Evolutionary conservation across 2,888 invertebrate species (phyloP), one percentile per base, ranked within the genome.

Genomic region (Venusia cambrica): DNA sequence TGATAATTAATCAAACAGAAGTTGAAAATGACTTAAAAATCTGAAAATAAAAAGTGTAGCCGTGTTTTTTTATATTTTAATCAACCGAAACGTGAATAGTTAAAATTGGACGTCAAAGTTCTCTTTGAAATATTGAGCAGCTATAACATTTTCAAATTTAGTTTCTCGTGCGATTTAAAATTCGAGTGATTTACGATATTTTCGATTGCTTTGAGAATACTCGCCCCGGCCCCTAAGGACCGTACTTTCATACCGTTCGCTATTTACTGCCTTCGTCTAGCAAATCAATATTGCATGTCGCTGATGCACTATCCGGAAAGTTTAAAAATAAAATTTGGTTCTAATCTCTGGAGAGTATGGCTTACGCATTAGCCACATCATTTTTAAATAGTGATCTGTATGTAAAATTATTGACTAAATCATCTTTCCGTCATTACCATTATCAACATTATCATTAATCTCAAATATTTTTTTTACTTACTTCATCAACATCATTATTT

Each of bases 241-340:
- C 73, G 67, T 51, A 75, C 66, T 75, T 66, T 66, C 69, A 73
- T 75, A 73, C 64, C 58, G 61, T 70, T 69, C 63, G 61, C 74
- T 78, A 76, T 79, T 76, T 79, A 77, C 76, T 63, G 70, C 71
- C 62, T 62, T 64, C 65, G 68, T 62, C 65, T 69, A 55, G 55
- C 68, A 59, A 81, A 83, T 81, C 81, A 79, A 81, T 80, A 78
- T 63, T 57, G 65, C 63, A 62, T 62, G 67, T 69, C 67, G 68
- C 72, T 67, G 72, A 70, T 73, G 78, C 69, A 68, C 54, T 48
- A 55, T 54, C 53, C 51, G 54, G 57, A 64, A 56, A 54, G 51
- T 59, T 69, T 64, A 56, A 49, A 57, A 66, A 66, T 57, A 54
- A 60, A 64, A 56, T 61, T 56, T 45, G 36, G 44, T 38, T 34